phyloP scores from a whole-genome alignment of 2,888 invertebrate species.

The Emmelina monodactyla region DNA sequence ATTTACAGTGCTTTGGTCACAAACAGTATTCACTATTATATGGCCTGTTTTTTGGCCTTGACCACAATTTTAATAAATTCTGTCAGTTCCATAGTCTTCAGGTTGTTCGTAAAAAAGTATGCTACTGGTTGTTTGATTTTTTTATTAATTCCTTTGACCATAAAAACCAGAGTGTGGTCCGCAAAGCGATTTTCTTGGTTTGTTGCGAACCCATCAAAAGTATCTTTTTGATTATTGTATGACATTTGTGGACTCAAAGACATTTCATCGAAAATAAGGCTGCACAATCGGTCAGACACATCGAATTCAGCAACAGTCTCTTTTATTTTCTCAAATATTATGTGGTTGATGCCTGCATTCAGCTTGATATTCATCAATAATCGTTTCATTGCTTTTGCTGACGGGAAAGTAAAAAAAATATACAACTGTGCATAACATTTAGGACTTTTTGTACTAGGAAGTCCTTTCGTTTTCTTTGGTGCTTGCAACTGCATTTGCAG shows the following conservation, averaged over 20 bases:
- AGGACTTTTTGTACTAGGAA: slow-evolving; percentile 15
- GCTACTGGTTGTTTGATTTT: slow-evolving; percentile 19
- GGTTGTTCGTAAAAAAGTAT: slow-evolving; percentile 18
- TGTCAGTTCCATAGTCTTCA: slow-evolving; percentile 16
- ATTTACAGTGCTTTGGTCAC: slow-evolving; percentile 20
- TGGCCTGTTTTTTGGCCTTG: slow-evolving; percentile 11
- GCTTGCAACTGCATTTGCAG: no score
- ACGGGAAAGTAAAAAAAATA: slow-evolving; percentile 15
- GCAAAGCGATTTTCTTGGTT: slow-evolving; percentile 11
- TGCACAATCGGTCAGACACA: slow-evolving; percentile 9
- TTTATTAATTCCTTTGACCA: slow-evolving; percentile 18
- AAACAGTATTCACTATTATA: slow-evolving; percentile 14
- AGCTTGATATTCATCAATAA: slow-evolving; percentile 11
- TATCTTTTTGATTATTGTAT: slow-evolving; percentile 10
- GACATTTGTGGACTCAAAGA: slow-evolving; percentile 12
- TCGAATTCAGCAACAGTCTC: slow-evolving; percentile 5
- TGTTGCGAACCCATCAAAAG: slow-evolving; percentile 13
- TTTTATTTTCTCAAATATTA: slow-evolving; percentile 14
- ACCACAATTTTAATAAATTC: slow-evolving; percentile 13
- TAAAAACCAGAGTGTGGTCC: slow-evolving; percentile 18
- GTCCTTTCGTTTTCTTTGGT: no score
- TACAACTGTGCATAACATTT: slow-evolving; percentile 12
- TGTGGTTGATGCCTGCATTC: slow-evolving; percentile 8
- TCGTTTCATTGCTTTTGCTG: slow-evolving; percentile 13
- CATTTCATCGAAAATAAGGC: slow-evolving; percentile 17